phyloP scores from a whole-genome alignment of 2,797 vertebrate genomes.

The Sebastes taczanowskii region DNA sequence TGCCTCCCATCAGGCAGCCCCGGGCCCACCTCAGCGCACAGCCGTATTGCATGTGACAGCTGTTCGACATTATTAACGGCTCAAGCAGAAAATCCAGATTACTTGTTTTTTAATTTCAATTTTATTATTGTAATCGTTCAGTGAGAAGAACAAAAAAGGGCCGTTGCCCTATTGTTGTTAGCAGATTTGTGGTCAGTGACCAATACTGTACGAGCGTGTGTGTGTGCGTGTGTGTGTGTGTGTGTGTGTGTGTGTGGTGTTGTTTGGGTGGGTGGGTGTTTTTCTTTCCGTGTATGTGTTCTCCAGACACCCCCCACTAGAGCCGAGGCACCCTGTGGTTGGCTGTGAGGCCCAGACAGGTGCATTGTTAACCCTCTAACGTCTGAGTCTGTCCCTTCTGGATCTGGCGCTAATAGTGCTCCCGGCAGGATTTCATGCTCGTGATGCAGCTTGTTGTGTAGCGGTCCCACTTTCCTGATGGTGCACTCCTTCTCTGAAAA shows the following conservation, averaged over 20 bases:
- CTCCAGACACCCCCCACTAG: constrained; percentile 53
- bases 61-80: constrained; percentile 84
- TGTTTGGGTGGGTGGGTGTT: constrained; percentile 51
- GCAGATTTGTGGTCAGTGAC: constrained; percentile 63
- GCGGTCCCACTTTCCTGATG: constrained; percentile 2
- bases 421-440: constrained; percentile 9
- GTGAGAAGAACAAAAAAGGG: constrained; percentile 61
- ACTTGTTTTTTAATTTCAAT: constrained; percentile 82
- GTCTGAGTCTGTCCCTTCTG: constrained; percentile 60
- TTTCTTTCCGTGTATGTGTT: constrained; percentile 7
- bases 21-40: constrained; percentile 71
- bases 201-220: constrained; percentile 38
- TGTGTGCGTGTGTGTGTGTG: neutral
- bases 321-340: constrained; percentile 69
- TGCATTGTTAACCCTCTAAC: constrained; percentile 78
- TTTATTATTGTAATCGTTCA: constrained; percentile 79
- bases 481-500: neutral
- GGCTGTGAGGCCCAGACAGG: constrained; percentile 73
- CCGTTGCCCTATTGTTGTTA: constrained; percentile 68
- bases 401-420: constrained; percentile 14
- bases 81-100: constrained; percentile 84
- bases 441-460: neutral
- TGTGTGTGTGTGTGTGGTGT: constrained; percentile 18
- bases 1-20: constrained; percentile 69
- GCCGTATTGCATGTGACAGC: constrained; percentile 77